Base-by-base conservation (phyloP, 2,113 vertebrate species). In the Struthio camelus region DNA sequence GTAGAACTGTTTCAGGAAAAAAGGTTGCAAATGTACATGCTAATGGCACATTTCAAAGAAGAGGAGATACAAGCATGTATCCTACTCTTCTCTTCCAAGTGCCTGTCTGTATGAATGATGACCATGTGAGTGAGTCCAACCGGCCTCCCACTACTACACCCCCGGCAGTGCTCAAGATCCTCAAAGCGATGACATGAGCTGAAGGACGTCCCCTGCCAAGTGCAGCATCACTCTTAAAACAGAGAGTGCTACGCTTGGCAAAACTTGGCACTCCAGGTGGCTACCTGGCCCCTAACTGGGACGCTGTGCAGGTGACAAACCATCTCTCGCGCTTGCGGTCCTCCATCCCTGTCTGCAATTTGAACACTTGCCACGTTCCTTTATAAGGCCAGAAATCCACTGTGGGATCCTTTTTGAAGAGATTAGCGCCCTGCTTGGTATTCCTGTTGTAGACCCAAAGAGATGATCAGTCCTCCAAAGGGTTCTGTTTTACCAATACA, bases 101-200 rank as follows among this genome's bases (percentile, higher is more conserved):
- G 13, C 7, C 23, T 18, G 10, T 4, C 32, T 48, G 46, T 48
- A 34, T 0, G 0, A 30, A 32, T 13, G 51, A 19, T 23, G 53
- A 13, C 22, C 36, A 51, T 86, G 34, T n/a, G 40, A 76, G 38
- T 0, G 4, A 53, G 8, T 42, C 17, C 80, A 84, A 28, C 44
- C 44, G 51, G 14, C 16, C 61, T 16, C 7, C 19, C 0, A 0
- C 23, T 32, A 28, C n/a, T 56, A 42, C 24, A 56, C n/a, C 18
- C 30, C 23, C 10, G 28, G 38, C 11, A 22, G 10, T 5, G 24
- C 50, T 4, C 19, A 18, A 6, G 38, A 11, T 32, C 56, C 44
- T 34, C 70, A 72, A 82, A 88, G 42, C 8, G 3, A 56, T 9
- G 20, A 36, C 0, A 0, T 4, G 38, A 80, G 51, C 7, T 0